Evolutionary conservation across 1,140 invertebrate genomes (phyloP).

Genomic region (Lysiphlebus fabarum): DNA sequence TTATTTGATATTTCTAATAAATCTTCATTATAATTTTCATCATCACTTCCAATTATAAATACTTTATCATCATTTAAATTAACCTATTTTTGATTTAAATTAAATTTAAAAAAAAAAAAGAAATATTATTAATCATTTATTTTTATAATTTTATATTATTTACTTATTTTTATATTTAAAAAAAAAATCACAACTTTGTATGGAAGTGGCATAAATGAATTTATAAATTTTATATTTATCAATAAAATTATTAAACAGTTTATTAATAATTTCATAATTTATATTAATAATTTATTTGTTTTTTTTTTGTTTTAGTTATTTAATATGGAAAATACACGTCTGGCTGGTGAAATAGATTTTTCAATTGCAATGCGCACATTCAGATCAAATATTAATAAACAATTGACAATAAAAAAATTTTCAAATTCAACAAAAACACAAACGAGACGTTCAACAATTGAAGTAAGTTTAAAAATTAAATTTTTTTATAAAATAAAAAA

Average conservation of each 20-base stretch:
- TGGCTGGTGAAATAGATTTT: constrained; percentile 43
- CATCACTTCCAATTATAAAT: not conserved
- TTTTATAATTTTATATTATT: not conserved
- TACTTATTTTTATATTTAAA: too few species aligned
- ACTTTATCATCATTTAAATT: not conserved
- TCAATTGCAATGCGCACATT: constrained; percentile 38
- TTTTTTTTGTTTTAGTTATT: constrained; percentile 36
- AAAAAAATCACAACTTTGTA: constrained; percentile 29
- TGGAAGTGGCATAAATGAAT: constrained; percentile 23
- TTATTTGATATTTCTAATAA: constrained; percentile 34
- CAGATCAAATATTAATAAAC: constrained; percentile 29
- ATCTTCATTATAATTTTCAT: constrained; percentile 23
- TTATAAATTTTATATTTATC: constrained; percentile 7
- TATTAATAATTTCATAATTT: constrained; percentile 16
- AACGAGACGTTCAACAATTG: constrained; percentile 27
- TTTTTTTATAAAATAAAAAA: not conserved
- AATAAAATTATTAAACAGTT: constrained; percentile 18
- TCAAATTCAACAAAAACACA: constrained; percentile 24
- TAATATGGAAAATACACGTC: constrained; percentile 35
- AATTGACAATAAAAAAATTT: not conserved
- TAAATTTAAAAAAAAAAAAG: constrained; percentile 3
- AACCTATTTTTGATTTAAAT: not conserved
- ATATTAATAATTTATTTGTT: constrained; percentile 11
- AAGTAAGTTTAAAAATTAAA: constrained; percentile 28
- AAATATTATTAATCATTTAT: constrained; percentile 12